These are phyloP conservation scores for Ophion obscuratus DNA, from an alignment of 2,888 invertebrate species.

Conservation along the genomic window DNA sequence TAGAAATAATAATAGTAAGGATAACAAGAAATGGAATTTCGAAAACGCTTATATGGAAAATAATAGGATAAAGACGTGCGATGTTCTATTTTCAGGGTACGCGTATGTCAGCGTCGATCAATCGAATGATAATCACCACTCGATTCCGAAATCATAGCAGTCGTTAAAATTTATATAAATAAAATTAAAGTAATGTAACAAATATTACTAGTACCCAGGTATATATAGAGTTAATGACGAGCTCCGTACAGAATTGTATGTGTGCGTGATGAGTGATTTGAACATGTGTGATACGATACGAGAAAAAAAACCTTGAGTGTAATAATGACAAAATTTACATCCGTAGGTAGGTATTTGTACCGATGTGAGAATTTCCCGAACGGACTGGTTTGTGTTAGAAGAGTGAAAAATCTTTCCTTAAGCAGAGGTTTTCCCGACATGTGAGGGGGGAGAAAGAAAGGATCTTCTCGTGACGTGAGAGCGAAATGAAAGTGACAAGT, in stretches of 20 bases:
- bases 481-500: not conserved
- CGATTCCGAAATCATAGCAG: slow-evolving; percentile 30
- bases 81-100: slow-evolving; percentile 16
- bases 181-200: not conserved
- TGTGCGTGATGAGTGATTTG: slow-evolving; percentile 6
- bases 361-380: slow-evolving; percentile 33
- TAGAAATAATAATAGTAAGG: slow-evolving; percentile 10
- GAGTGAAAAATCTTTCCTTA: slow-evolving; percentile 37
- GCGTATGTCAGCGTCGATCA: slow-evolving; percentile 40
- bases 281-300: slow-evolving; percentile 4
- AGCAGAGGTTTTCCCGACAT: not conserved
- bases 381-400: slow-evolving; percentile 34
- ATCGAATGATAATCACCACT: slow-evolving; percentile 55
- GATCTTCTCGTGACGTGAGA: slow-evolving; percentile 47
- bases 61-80: slow-evolving; percentile 16
- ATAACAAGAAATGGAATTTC: slow-evolving; percentile 53
- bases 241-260: slow-evolving; percentile 47
- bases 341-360: slow-evolving; percentile 51
- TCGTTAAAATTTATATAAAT: slow-evolving; percentile 27
- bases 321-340: slow-evolving; percentile 31
- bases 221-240: not conserved
- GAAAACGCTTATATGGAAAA: slow-evolving; percentile 59
- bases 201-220: slow-evolving; percentile 7
- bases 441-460: not conserved
- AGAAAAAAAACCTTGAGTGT: slow-evolving; percentile 12